Percentiles rank a stretch among this genome's conserved stretches.
These are phyloP conservation scores for Pegoplata infirma DNA, from an alignment of 2,888 invertebrate genomes.

Conservation along the genomic window DNA sequence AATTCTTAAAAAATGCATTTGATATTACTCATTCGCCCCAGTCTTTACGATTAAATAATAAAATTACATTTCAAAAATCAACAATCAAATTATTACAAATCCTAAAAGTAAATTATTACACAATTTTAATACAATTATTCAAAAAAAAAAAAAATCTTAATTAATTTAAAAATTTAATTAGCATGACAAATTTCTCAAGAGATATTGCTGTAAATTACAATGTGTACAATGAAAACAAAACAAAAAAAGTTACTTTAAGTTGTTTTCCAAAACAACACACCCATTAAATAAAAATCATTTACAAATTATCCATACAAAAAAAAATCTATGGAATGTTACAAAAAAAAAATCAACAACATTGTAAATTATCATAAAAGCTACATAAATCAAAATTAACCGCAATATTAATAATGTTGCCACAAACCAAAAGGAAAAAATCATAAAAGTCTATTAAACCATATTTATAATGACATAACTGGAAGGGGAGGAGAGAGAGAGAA, in stretches of 20 bases:
- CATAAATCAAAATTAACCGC: constrained; percentile 51
- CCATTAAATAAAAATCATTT: neutral
- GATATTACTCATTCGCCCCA: too few relatives aligned
- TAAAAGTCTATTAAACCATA: neutral
- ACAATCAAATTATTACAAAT: too few relatives aligned
- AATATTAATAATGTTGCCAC: constrained; percentile 23
- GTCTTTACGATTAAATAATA: too few relatives aligned
- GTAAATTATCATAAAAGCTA: constrained; percentile 43
- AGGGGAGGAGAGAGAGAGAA: too few relatives aligned
- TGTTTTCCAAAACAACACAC: neutral
- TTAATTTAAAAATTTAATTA: neutral
- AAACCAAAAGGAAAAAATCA: neutral
- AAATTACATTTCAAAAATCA: too few relatives aligned
- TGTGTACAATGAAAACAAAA: neutral
- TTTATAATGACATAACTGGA: neutral
- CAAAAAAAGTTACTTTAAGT: neutral
- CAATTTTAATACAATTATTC: neutral
- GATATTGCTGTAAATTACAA: neutral
- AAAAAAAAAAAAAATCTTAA: neutral
- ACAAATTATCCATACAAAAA: neutral
- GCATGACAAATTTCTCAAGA: neutral
- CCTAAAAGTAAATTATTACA: neutral
- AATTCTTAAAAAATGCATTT: too few relatives aligned
- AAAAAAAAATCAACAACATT: constrained; percentile 3
- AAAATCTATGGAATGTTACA: neutral